These are phyloP conservation scores for Vulpes vulpes DNA, from an alignment of 2,113 vertebrate species.

Conservation along the genomic window DNA sequence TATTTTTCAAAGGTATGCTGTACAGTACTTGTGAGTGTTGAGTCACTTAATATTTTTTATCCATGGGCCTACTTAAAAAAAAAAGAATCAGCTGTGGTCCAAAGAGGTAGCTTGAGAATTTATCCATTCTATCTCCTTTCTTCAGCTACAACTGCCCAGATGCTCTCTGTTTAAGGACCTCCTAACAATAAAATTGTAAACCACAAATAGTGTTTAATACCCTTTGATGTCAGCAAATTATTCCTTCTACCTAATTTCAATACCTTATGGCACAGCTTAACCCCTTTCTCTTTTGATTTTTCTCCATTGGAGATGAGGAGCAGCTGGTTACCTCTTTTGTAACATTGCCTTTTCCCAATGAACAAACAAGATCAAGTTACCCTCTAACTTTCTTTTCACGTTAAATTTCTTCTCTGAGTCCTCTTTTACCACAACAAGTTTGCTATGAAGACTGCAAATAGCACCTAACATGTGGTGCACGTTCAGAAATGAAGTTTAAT, in stretches of 20 bases:
- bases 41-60: slow-evolving; percentile 45
- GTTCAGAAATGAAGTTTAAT: not conserved
- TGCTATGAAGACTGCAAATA: not conserved
- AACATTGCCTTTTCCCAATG: slow-evolving; percentile 13
- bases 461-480: not conserved
- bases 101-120: slow-evolving; percentile 44
- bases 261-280: not conserved
- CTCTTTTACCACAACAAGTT: not conserved
- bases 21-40: not conserved
- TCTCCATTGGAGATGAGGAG: not conserved
- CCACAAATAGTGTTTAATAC: not conserved
- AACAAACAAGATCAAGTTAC: slow-evolving; percentile 50
- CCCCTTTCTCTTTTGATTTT: slow-evolving; percentile 24
- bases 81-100: not conserved
- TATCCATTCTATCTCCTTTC: not conserved
- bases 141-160: slow-evolving; percentile 2
- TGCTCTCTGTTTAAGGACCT: not conserved
- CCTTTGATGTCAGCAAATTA: slow-evolving; percentile 42
- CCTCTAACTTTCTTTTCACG: slow-evolving; percentile 24
- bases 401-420: not conserved
- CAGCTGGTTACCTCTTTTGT: slow-evolving; percentile 35
- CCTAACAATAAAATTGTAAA: slow-evolving; percentile 16
- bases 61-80: not conserved
- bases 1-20: not conserved
- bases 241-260: slow-evolving; percentile 12